phyloP scores from a whole-genome alignment of 2,113 vertebrate genomes.

The Megaceryle torquata region DNA sequence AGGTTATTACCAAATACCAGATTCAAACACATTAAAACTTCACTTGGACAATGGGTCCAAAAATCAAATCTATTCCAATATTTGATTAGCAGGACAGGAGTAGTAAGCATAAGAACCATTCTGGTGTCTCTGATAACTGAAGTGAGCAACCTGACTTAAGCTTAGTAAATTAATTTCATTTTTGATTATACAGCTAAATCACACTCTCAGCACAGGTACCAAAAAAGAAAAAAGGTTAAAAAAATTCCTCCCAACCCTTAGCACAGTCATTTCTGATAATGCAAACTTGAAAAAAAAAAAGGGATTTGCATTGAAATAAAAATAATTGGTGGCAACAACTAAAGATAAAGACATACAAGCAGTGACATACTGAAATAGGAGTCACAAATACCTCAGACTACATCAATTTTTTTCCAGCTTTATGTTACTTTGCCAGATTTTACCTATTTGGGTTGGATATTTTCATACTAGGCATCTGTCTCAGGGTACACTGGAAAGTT shows the following conservation, averaged over 20 bases:
- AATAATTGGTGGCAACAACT: neutral
- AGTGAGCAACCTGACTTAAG: slow-evolving; percentile 34
- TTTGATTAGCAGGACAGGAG: neutral
- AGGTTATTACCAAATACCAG: neutral
- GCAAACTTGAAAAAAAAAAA: slow-evolving; percentile 1
- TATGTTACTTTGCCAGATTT: neutral
- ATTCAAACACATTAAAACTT: neutral
- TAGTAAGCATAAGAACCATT: neutral
- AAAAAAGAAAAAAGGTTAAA: neutral
- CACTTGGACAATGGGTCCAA: neutral
- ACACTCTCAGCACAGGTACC: neutral
- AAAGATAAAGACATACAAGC: neutral
- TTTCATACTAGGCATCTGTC: neutral
- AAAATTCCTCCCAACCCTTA: neutral
- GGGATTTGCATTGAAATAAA: neutral
- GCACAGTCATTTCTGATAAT: neutral
- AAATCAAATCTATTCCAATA: slow-evolving; percentile 28
- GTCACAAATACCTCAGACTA: neutral
- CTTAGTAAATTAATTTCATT: slow-evolving; percentile 29
- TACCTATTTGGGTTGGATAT: slow-evolving; percentile 4
- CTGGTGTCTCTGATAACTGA: slow-evolving; percentile 4
- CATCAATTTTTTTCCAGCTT: neutral
- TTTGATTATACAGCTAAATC: slow-evolving; percentile 26
- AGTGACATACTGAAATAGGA: neutral
- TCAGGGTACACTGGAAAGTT: neutral